Percentiles rank a stretch among this genome's conserved stretches.
phyloP scores from a whole-genome alignment of 2,888 invertebrate genomes.

The Megastigmus dorsalis region DNA sequence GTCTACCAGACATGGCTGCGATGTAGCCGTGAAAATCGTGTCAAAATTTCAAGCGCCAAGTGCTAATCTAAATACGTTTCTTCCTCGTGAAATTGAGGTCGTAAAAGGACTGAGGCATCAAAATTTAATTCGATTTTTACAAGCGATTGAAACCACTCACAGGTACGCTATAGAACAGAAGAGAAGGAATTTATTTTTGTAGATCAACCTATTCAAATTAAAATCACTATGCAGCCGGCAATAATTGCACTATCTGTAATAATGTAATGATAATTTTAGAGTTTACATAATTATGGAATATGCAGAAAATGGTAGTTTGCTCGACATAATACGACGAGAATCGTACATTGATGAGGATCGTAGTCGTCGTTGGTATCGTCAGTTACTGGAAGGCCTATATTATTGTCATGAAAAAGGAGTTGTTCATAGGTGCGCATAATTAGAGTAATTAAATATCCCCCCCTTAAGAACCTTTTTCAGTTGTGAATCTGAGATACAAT shows the following conservation, averaged over 20 bases:
- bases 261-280: conserved; percentile 72
- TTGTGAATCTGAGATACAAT: too few relatives aligned
- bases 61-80: conserved; percentile 87
- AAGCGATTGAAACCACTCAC: conserved; percentile 90
- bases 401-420: conserved; percentile 88
- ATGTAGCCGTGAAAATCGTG: conserved; percentile 89
- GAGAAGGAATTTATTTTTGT: too few relatives aligned
- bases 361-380: conserved; percentile 82
- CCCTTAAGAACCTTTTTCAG: too few relatives aligned
- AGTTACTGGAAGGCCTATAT: conserved; percentile 84
- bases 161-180: conserved; percentile 77
- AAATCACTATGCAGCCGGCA: too few relatives aligned
- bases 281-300: conserved; percentile 91
- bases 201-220: too few relatives aligned
- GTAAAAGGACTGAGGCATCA: conserved; percentile 87
- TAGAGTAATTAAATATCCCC: too few relatives aligned
- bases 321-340: conserved; percentile 85
- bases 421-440: conserved; percentile 81
- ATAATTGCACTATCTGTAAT: too few relatives aligned
- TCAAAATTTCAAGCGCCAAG: conserved; percentile 88
- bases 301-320: conserved; percentile 86
- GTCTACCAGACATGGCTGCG: conserved; percentile 83
- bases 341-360: conserved; percentile 82
- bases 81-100: conserved; percentile 88
- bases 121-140: conserved; percentile 86